Base-by-base conservation (phyloP, 2,888 invertebrate species). In the Andrena haemorrhoa region DNA sequence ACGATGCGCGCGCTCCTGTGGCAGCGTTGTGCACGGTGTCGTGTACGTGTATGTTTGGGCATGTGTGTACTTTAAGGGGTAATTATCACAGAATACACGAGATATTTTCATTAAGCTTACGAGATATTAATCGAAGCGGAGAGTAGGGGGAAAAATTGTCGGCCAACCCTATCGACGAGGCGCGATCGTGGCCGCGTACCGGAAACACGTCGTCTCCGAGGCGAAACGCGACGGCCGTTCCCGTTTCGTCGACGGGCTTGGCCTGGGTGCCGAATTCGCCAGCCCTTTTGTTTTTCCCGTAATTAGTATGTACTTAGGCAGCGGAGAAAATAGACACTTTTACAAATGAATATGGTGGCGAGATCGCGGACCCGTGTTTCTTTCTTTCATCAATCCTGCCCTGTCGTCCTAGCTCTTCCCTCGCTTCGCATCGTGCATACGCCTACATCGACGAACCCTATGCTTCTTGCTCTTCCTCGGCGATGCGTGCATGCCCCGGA, bases 41-140 rank as follows among this genome's bases (percentile, higher is more conserved):
- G 26, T 71, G 73, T 64, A 64, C 51, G 12, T 41, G 47, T 58
- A 12, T 41, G 12, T 65, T 72, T 87, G 75, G 80, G 64, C 74
- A 63, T 80, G 83, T 83, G 76, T 89, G 86, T 89, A 83, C 86
- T 89, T 91, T 89, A 89, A 91, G 88, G 91, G 89, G 88, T 92
- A 91, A 92, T 92, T 93, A 93, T 93, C 93, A 93, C 93, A 93
- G 93, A 93, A 93, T 92, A 93, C 89, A 92, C 92, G 92, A 93
- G 92, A 92, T 92, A 92, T 92, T 91, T 91, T 92, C 87, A 89
- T 87, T 89, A 92, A 93, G 92, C 92, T 93, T 93, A 92, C 90
- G 87, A 92, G 90, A 92, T 92, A 92, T 91, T 90, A 90, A 92
- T 92, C 87, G 85, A 93, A 93, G 92, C 91, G 90, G 89, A 92